Base-by-base conservation (phyloP, 1,140 invertebrate species). In the Drosophila santomea region DNA sequence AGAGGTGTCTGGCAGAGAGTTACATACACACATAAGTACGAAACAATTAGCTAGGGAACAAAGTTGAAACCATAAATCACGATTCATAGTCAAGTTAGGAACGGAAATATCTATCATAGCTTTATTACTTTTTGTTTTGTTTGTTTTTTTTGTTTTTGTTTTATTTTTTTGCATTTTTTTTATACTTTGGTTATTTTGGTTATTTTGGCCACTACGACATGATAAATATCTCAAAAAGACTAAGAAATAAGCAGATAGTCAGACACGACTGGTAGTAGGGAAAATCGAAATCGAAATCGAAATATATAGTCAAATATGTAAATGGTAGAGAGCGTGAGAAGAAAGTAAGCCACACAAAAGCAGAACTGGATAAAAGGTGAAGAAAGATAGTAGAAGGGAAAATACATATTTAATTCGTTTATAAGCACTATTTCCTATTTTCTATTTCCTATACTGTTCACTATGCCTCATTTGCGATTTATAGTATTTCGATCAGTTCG, bases 1-100 rank as follows among this genome's bases (percentile, higher is more conserved):
- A 85, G 72, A 84, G 71, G 71, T 76, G 48, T 74, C 60, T 67
- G 61, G 64, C 68, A 71, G 43, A 66, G 35, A 60, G 39, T 50
- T 60, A 67, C 48, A 69, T 78, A 79, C 76, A 68, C 64, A 76
- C 80, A 84, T 74, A 84, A 74, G 74, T 85, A 85, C 64, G 58
- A 76, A 80, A 84, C 72, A 59, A 76, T 80, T 76, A 84, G 71
- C 76, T 83, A 76, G 66, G 64, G 61, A 79, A 79, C 47, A 83
- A 79, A 69, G 44, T 63, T 25, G 43, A 81, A 81, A 82, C 80
- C 59, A 82, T 82, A 82, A 78, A 44, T 50, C 78, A 66, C 67
- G 76, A 73, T 80, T 80, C 48, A 80, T 47, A 57, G 48, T 67
- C 43, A 56, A 69, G 43, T 58, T 67, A 74, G 71, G 61, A 56